Evolutionary conservation across 2,113 vertebrate genomes (phyloP).

Genomic region (Ifrita kowaldi): DNA sequence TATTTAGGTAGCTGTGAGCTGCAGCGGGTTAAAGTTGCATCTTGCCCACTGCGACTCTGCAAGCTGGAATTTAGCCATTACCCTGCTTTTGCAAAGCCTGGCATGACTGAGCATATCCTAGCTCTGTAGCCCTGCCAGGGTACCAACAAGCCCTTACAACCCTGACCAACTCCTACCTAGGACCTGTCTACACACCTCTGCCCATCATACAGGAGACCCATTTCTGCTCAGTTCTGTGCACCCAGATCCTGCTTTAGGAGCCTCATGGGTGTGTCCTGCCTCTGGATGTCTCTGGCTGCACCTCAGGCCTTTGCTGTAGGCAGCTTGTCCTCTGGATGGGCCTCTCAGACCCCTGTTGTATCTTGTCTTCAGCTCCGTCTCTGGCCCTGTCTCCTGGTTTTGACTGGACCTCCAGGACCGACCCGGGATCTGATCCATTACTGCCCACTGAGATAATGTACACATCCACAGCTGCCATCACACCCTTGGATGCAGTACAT

Average conservation of each 20-base stretch:
- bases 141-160: not conserved
- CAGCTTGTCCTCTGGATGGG: not conserved
- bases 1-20: not conserved
- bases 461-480: not conserved
- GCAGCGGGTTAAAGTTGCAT: not conserved
- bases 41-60: not conserved
- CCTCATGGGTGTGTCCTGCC: not conserved
- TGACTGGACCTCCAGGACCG: not conserved
- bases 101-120: fast-evolving
- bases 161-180: not conserved
- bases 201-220: fast-evolving
- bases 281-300: not conserved
- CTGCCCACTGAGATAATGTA: not conserved
- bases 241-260: not conserved
- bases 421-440: not conserved
- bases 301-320: not conserved
- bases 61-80: not conserved
- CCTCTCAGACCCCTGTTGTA: fast-evolving
- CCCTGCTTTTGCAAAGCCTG: not conserved
- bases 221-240: not conserved
- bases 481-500: not conserved
- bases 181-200: not conserved
- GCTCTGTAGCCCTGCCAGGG: not conserved
- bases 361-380: not conserved
- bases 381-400: not conserved